Conservation (phyloP, 2,888 invertebrate species). For the Andrena trimmerana region DNA sequence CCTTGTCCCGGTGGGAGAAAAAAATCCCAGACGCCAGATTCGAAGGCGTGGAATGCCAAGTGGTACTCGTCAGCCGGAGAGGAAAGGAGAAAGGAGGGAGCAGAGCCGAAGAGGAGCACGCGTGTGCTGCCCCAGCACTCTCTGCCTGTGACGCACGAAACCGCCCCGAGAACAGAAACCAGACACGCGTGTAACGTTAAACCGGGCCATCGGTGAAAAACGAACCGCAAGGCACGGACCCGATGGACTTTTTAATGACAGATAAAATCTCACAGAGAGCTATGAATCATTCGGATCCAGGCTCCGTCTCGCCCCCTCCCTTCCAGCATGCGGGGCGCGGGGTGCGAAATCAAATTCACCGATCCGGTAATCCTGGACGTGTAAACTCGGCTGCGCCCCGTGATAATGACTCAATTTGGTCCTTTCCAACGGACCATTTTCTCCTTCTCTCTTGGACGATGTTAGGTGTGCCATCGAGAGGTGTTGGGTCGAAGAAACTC, state of each 20-base stretch:
- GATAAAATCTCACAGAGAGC: slow-evolving; percentile 43
- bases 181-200: slow-evolving; percentile 68
- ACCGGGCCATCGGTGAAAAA: slow-evolving; percentile 57
- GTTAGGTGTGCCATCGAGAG: no score
- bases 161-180: slow-evolving; percentile 68
- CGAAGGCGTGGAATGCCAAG: slow-evolving; percentile 68
- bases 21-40: slow-evolving; percentile 56
- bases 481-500: no score
- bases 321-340: not conserved
- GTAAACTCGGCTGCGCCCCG: slow-evolving; percentile 19
- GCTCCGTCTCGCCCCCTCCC: not conserved
- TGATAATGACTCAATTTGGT: slow-evolving; percentile 18
- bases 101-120: slow-evolving; percentile 26
- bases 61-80: slow-evolving; percentile 45
- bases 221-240: slow-evolving; percentile 20
- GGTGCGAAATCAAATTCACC: slow-evolving; percentile 9
- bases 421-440: not conserved
- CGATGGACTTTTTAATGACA: slow-evolving; percentile 53
- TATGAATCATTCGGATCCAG: slow-evolving; percentile 19
- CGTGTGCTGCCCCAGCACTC: slow-evolving; percentile 15
- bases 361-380: slow-evolving; percentile 13
- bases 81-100: slow-evolving; percentile 20
- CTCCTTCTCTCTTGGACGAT: no score
- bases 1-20: slow-evolving; percentile 21
- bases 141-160: slow-evolving; percentile 41